Evolutionary conservation across 2,113 vertebrate species (phyloP).

Genomic region (Entomyzon cyanotis): DNA sequence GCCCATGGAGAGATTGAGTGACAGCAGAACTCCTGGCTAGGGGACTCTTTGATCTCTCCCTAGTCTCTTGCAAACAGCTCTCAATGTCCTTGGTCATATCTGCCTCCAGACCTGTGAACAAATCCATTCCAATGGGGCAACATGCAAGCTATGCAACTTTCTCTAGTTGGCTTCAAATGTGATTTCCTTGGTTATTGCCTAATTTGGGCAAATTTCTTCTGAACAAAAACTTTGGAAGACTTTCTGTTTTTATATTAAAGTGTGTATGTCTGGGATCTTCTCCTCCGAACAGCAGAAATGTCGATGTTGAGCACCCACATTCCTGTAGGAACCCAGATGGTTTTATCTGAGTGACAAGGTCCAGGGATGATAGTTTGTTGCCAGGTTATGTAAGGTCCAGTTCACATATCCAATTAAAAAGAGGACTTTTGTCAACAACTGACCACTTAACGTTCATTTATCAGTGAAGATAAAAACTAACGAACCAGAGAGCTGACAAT

Average conservation of each 20-base stretch:
- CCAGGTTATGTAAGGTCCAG: constrained; percentile 48
- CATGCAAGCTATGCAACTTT: not conserved
- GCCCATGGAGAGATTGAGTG: not conserved
- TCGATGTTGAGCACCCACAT: not conserved
- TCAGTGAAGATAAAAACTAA: constrained; percentile 34
- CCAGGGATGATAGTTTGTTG: constrained; percentile 25
- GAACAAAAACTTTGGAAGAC: not conserved
- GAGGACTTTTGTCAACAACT: constrained; percentile 46
- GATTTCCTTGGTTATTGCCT: not conserved
- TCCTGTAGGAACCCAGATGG: not conserved
- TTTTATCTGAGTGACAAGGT: constrained; percentile 42
- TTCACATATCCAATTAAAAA: constrained; percentile 55
- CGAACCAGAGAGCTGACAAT: constrained; percentile 25
- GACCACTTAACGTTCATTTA: constrained; percentile 22
- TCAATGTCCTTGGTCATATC: not conserved
- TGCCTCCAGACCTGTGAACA: not conserved
- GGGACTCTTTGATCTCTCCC: not conserved
- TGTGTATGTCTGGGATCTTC: not conserved
- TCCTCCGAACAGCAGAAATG: not conserved
- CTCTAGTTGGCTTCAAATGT: not conserved
- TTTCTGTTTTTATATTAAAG: not conserved
- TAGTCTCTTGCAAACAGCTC: not conserved
- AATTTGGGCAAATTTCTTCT: not conserved
- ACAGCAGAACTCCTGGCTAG: not conserved
- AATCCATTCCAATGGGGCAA: not conserved